Base-by-base conservation (phyloP, 2,888 invertebrate species). In the Penaeus monodon region DNA sequence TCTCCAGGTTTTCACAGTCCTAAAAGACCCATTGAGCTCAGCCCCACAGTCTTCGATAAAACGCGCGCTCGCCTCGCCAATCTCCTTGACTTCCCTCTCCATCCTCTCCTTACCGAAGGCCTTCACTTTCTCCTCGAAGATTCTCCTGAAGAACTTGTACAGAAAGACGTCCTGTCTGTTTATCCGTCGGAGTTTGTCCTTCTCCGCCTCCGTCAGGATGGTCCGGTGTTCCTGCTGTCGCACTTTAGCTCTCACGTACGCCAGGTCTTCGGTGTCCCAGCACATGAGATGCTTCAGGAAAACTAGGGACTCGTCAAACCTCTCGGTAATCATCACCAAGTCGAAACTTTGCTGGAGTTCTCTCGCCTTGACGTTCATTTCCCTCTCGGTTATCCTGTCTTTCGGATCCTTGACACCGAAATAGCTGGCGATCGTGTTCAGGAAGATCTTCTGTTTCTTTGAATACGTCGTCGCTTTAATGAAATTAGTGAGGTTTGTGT, bases 241-340 rank as follows among this genome's bases (percentile, higher is more conserved):
- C 4, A 89, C 89, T 88, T 92, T 91, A 22, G 91, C 88, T 66
- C 90, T 90, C 79, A 92, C 91, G 57, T 90, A 89, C 17, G 91
- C 90, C 0, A 92, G 88, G 86, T 92, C 91, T 29, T 91, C 91
- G 4, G 88, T 85, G 17, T 87, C 86, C 91, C 92, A 91, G 87
- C 91, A 91, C 24, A 92, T 89, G 27, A 91, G 89, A 49, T 92
- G 85, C 68, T 90, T 91, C 22, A 92, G 86, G n/a, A 92, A 87
- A 22, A 92, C 90, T 27, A 92, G 88, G 0, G 92, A 92, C 78
- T 91, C 91, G 65, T 92, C 91, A 88, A 91, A 91, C 17, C 90
- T 83, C 82, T 92, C 92, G 22, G 91, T 90, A 6, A 92, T 84
- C 91, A 92, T 91, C 4, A 92, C 91, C 73, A 92, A 88, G 83